Base-by-base conservation (phyloP, 2,888 invertebrate genomes). In the Spialia ferax region DNA sequence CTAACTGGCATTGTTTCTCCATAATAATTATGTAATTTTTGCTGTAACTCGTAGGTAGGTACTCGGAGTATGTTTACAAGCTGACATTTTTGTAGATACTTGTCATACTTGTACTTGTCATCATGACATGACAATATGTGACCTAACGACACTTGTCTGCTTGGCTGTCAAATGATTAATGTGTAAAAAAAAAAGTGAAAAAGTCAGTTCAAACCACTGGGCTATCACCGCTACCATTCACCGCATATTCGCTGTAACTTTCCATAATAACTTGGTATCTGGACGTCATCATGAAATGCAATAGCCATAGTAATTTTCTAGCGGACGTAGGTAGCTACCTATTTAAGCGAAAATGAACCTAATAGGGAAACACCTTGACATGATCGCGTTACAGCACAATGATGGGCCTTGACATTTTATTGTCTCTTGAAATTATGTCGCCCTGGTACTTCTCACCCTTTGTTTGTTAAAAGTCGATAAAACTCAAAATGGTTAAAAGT, bases 281-380 rank as follows among this genome's bases (percentile, higher is more conserved):
- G 15, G 55, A 29, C 23, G 55, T 29, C 10, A 15, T 29, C 29
- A 55, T 29, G 55, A 55, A 26, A 26, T 55, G 55, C 29, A 55
- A 48, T 48, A 42, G 22, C 45, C 15, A 26, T 26, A 45, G 45
- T 35, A 35, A 18, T 52, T 52, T 50, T 52, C 23, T 26, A 45
- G 52, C 23, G 23, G 55, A 42, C 45, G 54, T 52, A 23, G n/a
- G n/a, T n/a, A n/a, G n/a, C n/a, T n/a, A n/a, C n/a, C n/a, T 48
- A 56, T 56, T 56, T 45, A 63, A 18, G 45, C 32, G 32, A 63
- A 63, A 63, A 63, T n/a, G 63, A 45, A 4, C 56, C 2, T 56
- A 84, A 86, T 83, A 83, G 82, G 87, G 85, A 87, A 87, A 82
- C 74, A 74, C 88, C 88, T 88, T 88, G 88, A 88, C 88, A 88